Conservation (phyloP, 2,113 vertebrate species). For the Origma solitaria region DNA sequence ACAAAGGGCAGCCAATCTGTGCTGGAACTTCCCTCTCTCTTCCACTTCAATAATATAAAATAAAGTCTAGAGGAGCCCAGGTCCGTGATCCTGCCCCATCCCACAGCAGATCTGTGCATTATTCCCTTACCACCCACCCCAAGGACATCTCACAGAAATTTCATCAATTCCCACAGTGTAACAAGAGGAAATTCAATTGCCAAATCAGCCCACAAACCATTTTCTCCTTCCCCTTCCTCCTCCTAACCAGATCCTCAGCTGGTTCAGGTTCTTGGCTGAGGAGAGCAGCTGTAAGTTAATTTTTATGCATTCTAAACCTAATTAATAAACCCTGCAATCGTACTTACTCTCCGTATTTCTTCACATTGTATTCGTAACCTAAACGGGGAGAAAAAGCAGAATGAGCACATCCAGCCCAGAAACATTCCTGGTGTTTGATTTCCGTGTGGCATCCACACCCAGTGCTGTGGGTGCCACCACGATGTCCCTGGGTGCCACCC, state of each 20-base stretch:
- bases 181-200: neutral
- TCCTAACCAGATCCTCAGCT: neutral
- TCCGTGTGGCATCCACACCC: neutral
- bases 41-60: neutral
- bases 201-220: neutral
- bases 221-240: neutral
- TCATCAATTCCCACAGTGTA: neutral
- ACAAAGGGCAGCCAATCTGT: neutral
- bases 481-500: too few relatives aligned
- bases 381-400: neutral
- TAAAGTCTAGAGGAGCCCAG: neutral
- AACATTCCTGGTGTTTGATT: neutral
- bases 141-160: neutral
- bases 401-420: neutral
- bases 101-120: neutral
- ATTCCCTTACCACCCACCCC: neutral
- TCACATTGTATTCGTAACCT: conserved; percentile 65
- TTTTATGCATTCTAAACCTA: neutral
- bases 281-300: neutral
- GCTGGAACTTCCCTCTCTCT: neutral
- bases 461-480: neutral
- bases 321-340: neutral
- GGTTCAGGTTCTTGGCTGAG: neutral
- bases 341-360: conserved; percentile 63
- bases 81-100: neutral